Conservation (phyloP, 2,888 invertebrate genomes). For the Patella depressa region DNA sequence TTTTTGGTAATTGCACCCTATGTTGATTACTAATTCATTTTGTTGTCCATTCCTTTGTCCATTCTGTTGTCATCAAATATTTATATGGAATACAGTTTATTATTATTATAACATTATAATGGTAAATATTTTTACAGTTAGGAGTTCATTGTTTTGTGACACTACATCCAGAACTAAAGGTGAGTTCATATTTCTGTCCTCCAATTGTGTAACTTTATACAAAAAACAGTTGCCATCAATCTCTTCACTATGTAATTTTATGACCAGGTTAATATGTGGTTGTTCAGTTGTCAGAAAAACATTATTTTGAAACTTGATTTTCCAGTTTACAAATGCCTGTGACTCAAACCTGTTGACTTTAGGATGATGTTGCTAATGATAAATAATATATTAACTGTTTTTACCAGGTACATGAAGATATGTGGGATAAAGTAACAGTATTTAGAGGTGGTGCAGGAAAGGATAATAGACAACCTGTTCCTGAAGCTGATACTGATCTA, state of each 20-base stretch:
- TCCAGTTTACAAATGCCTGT: background rate
- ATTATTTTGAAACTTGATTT: too few relatives aligned
- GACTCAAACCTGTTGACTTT: background rate
- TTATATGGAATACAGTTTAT: too few relatives aligned
- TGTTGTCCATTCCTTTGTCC: too few relatives aligned
- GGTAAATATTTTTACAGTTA: constrained; percentile 48
- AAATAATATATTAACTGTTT: constrained; percentile 22
- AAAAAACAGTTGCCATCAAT: too few relatives aligned
- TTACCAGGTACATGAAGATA: constrained; percentile 44
- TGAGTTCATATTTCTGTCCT: constrained; percentile 25
- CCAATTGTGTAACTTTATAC: too few relatives aligned
- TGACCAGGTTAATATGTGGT: too few relatives aligned
- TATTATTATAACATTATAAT: too few relatives aligned
- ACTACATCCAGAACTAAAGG: constrained; percentile 58
- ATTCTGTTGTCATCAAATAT: too few relatives aligned
- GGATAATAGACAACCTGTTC: constrained; percentile 31
- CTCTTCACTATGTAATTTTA: too few relatives aligned
- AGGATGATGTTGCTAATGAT: background rate
- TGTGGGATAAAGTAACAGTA: constrained; percentile 35
- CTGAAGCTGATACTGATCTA: constrained; percentile 38
- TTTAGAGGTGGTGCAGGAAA: constrained; percentile 34
- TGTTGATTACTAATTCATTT: too few relatives aligned
- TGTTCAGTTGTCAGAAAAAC: too few relatives aligned
- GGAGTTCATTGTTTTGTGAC: constrained; percentile 55
- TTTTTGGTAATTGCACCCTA: too few relatives aligned